phyloP scores from a whole-genome alignment of 2,113 vertebrate species.

The Malurus elegans region DNA sequence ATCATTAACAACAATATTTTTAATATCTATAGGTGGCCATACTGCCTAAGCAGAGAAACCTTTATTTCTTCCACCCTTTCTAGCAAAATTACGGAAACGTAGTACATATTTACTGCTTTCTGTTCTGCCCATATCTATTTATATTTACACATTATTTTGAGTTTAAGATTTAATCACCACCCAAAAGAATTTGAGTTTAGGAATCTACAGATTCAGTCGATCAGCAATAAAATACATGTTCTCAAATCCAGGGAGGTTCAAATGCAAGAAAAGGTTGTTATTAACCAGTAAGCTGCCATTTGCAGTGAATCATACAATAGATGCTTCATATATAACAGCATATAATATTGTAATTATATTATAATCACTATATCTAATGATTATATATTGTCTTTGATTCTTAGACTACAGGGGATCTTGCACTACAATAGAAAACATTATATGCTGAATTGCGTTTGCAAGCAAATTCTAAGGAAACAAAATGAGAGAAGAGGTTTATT shows the following conservation, averaged over 20 bases:
- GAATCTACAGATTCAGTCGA: neutral
- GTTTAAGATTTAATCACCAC: neutral
- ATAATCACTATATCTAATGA: neutral
- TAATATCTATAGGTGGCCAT: neutral
- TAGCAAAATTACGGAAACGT: neutral
- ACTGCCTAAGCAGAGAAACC: neutral
- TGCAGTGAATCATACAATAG: neutral
- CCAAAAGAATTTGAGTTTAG: neutral
- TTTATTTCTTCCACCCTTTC: neutral
- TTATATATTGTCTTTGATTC: neutral
- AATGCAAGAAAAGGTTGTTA: neutral
- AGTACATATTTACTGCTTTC: neutral
- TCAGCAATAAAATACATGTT: neutral
- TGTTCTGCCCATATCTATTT: neutral
- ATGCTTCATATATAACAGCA: too few relatives aligned
- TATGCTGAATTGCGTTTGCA: neutral
- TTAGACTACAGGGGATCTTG: neutral
- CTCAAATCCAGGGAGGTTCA: neutral
- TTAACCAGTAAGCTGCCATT: neutral
- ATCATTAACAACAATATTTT: neutral
- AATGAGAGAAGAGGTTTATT: neutral
- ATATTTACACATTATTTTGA: neutral
- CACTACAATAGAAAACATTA: neutral
- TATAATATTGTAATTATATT: neutral
- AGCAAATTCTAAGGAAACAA: neutral